Evolutionary conservation across 2,113 vertebrate species (phyloP).

Genomic region (Sphaerodactylus townsendi): DNA sequence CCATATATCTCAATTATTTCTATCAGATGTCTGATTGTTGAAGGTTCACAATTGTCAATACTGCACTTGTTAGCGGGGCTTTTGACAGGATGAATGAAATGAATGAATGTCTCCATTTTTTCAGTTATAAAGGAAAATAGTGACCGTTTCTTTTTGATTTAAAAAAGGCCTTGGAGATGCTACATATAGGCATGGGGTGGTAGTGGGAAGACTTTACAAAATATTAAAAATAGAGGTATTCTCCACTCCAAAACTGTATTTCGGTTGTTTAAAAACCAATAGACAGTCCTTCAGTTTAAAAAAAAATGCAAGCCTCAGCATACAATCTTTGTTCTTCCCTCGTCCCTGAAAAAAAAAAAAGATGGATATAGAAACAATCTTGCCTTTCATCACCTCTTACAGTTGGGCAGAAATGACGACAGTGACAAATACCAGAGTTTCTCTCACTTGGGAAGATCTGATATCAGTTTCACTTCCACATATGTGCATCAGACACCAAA

Average conservation of each 20-base stretch:
- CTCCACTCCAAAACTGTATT: neutral
- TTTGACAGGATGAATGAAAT: neutral
- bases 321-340: neutral
- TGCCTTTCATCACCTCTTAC: neutral
- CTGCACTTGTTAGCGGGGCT: neutral
- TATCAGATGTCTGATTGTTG: too few species aligned
- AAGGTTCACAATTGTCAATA: too few species aligned
- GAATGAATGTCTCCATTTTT: neutral
- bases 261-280: neutral
- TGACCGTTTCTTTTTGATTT: neutral
- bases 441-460: neutral
- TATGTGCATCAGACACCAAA: neutral
- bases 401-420: neutral
- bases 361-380: neutral
- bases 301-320: neutral
- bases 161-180: neutral
- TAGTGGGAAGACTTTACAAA: too few species aligned
- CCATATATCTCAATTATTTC: too few species aligned
- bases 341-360: neutral
- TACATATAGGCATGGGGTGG: too few species aligned
- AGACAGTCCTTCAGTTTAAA: neutral
- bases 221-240: too few species aligned
- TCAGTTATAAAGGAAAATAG: neutral
- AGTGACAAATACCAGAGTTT: neutral
- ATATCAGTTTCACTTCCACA: neutral